A percentile compares a stretch with the other conserved stretches of the same genome.
Conservation (phyloP, 92 coral and sea anemone genomes). For the Phenganax stokvisi region DNA sequence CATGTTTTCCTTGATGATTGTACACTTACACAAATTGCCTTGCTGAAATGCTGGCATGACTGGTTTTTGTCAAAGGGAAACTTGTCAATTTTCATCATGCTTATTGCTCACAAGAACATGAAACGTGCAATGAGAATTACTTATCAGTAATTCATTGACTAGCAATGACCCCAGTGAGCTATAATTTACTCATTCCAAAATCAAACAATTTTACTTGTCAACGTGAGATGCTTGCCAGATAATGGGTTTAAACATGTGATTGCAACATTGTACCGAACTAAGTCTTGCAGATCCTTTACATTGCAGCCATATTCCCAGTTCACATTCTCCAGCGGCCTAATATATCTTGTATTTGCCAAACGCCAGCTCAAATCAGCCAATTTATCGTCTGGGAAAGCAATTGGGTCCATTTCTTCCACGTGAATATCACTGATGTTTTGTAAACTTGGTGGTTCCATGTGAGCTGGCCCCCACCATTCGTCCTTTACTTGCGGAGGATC, state of each 20-base stretch:
- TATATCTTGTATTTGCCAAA: slow-evolving; percentile 62
- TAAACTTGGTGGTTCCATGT: not conserved
- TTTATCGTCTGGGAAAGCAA: slow-evolving; percentile 49
- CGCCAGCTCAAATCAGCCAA: slow-evolving; percentile 64
- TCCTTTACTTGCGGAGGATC: slow-evolving; percentile 7
- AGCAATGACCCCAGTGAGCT: not conserved
- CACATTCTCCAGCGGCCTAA: slow-evolving; percentile 61
- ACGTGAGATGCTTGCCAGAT: no score
- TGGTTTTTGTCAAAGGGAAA: no score
- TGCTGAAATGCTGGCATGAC: no score
- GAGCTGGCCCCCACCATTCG: slow-evolving; percentile 79
- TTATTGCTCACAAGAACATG: not conserved
- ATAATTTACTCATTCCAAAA: not conserved
- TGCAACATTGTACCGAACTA: slow-evolving; percentile 47
- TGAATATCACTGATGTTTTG: slow-evolving; percentile 37
- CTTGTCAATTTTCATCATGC: no score
- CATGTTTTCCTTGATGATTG: no score
- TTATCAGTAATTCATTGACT: not conserved
- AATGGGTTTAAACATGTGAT: no score
- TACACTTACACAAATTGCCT: no score
- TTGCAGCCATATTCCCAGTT: slow-evolving; percentile 85
- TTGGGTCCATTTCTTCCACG: slow-evolving; percentile 46
- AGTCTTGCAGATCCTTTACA: slow-evolving; percentile 50
- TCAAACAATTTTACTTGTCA: no score
- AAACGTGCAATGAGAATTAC: not conserved